phyloP scores from a whole-genome alignment of 2,113 vertebrate species.

The Leuciscus idus region DNA sequence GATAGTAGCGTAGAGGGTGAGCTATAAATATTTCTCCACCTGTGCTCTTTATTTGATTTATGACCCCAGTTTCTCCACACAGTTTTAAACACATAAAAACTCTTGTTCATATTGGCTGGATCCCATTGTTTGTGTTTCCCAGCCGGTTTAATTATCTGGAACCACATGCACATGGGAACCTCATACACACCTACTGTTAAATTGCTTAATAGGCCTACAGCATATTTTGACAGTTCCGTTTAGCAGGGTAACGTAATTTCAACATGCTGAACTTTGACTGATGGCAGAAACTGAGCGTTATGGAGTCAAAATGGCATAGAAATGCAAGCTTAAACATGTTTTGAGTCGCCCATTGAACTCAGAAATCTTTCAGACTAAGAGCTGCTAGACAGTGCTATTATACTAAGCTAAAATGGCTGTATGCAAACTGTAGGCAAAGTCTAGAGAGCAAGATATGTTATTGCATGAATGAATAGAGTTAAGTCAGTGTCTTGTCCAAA shows the following conservation, averaged over 20 bases:
- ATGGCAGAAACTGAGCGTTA: neutral
- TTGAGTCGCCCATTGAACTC: neutral
- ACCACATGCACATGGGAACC: no score
- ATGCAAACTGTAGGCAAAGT: constrained; percentile 30
- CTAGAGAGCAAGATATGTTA: neutral
- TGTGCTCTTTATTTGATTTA: neutral
- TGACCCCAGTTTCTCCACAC: neutral
- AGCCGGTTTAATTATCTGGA: neutral
- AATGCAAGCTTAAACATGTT: constrained; percentile 24
- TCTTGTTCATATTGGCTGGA: neutral
- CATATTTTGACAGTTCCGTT: neutral
- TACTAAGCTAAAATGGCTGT: neutral
- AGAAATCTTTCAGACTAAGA: neutral
- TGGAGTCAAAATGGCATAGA: neutral
- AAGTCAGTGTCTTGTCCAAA: constrained; percentile 10
- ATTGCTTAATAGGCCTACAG: neutral
- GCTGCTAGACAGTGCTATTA: neutral
- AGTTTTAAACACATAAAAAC: neutral
- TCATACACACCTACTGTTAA: neutral
- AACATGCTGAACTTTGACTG: neutral
- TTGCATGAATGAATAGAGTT: neutral
- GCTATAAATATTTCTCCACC: neutral
- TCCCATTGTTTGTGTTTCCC: constrained; percentile 4
- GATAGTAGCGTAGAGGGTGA: neutral
- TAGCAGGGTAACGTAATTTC: neutral